Percentiles rank a stretch among this genome's conserved stretches.
phyloP scores from a whole-genome alignment of 2,113 vertebrate genomes.

The Channa argus region DNA sequence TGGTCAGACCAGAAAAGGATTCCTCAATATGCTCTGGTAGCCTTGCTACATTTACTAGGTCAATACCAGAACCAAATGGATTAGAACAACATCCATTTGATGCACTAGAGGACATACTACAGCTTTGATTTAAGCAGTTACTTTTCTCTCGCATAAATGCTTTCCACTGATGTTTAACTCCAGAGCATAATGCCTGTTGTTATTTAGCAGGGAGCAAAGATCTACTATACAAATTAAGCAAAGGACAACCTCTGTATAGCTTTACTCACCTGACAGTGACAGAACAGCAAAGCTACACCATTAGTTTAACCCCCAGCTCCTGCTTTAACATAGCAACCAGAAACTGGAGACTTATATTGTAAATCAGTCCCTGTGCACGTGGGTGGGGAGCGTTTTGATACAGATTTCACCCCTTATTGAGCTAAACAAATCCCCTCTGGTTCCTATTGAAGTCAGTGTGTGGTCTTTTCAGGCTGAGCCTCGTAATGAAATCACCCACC shows the following conservation, averaged over 20 bases:
- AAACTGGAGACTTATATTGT: constrained; percentile 56
- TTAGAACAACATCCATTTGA: constrained; percentile 38
- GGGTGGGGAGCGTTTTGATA: constrained; percentile 36
- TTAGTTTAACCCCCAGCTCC: constrained; percentile 56
- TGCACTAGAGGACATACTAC: background rate
- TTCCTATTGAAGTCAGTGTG: constrained; percentile 40
- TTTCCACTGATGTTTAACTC: background rate
- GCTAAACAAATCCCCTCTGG: constrained; percentile 57
- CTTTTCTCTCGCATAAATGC: constrained; percentile 16
- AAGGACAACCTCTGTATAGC: constrained; percentile 37
- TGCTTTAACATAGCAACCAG: constrained; percentile 57
- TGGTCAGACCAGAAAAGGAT: constrained; percentile 29
- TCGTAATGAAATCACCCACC: constrained; percentile 52
- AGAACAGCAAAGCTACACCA: constrained; percentile 48
- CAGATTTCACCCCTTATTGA: constrained; percentile 55
- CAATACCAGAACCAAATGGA: constrained; percentile 22
- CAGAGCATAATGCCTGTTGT: background rate
- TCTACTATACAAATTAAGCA: background rate
- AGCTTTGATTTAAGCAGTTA: constrained; percentile 17
- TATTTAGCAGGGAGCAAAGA: no score
- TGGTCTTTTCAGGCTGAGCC: constrained; percentile 33
- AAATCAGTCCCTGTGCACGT: constrained; percentile 48
- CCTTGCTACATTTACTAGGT: constrained; percentile 42
- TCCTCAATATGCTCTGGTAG: constrained; percentile 38
- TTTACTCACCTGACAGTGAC: constrained; percentile 57